Conservation (phyloP, 2,797 vertebrate genomes). For the Brachymystax lenok region DNA sequence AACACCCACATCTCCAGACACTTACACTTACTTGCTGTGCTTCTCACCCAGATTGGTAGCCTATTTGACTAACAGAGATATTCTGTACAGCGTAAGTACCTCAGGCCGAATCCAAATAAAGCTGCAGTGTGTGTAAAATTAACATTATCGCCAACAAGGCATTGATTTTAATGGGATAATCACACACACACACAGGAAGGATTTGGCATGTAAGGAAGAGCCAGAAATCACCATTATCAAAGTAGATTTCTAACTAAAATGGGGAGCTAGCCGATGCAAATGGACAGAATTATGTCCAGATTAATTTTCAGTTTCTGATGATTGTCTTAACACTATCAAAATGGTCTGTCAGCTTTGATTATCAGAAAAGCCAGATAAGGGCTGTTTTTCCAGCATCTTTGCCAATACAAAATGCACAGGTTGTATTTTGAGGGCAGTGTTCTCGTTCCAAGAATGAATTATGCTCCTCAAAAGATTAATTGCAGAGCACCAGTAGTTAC, state of each 20-base stretch:
- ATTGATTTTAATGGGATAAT: neutral
- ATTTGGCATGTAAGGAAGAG: neutral
- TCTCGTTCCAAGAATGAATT: slow-evolving; percentile 62
- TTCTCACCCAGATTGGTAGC: neutral
- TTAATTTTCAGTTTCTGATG: slow-evolving; percentile 55
- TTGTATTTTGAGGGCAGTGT: slow-evolving; percentile 64
- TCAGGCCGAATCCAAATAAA: neutral
- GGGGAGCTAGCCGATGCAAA: neutral
- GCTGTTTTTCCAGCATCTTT: slow-evolving; percentile 66
- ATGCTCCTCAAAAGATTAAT: slow-evolving; percentile 66
- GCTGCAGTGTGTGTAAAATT: neutral
- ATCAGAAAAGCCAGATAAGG: slow-evolving; percentile 68
- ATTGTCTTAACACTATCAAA: slow-evolving; percentile 60
- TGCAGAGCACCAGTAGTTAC: slow-evolving; percentile 68
- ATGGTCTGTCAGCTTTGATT: slow-evolving; percentile 69
- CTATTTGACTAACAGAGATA: neutral
- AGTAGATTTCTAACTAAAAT: neutral
- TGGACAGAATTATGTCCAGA: slow-evolving; percentile 2
- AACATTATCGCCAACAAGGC: neutral
- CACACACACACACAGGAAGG: neutral
- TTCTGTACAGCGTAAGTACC: neutral
- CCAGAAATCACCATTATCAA: neutral
- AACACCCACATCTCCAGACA: slow-evolving; percentile 9
- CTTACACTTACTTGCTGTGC: neutral
- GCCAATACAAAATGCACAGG: slow-evolving; percentile 70